A percentile compares a stretch with the other conserved stretches of the same genome.
These are phyloP conservation scores for Neuroscelio doddi DNA, from an alignment of 2,888 invertebrate genomes.

Conservation along the genomic window DNA sequence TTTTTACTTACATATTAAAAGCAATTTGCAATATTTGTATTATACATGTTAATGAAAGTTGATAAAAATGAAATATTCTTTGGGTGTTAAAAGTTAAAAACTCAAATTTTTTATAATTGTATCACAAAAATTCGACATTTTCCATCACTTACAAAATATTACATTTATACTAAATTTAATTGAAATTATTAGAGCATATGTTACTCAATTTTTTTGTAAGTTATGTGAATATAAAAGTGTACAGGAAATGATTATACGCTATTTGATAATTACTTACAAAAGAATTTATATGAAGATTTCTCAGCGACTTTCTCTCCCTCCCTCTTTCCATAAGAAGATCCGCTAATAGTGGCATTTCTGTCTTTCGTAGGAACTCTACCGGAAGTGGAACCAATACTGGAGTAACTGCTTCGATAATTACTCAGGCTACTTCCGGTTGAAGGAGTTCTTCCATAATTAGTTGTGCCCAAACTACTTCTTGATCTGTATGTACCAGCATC, in stretches of 20 bases:
- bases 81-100: no score
- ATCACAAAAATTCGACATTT: no score
- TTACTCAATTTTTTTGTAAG: no score
- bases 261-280: slow-evolving; percentile 60
- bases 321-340: slow-evolving; percentile 58
- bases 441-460: slow-evolving; percentile 55
- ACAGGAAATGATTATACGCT: no score
- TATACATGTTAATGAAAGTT: no score
- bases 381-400: slow-evolving; percentile 54
- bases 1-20: no score
- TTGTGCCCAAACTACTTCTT: slow-evolving; percentile 50
- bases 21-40: no score
- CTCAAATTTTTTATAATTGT: no score
- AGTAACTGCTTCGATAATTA: slow-evolving; percentile 62
- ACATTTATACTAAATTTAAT: no score
- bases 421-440: slow-evolving; percentile 57
- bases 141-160: no score
- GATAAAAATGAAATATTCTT: no score
- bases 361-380: slow-evolving; percentile 57
- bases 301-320: slow-evolving; percentile 60
- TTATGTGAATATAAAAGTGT: no score
- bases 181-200: background rate
- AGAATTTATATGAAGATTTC: slow-evolving; percentile 62
- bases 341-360: slow-evolving; percentile 54
- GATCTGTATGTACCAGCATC: slow-evolving; percentile 62